phyloP scores from a whole-genome alignment of 2,888 invertebrate species.

The Ornithoptera priamus region DNA sequence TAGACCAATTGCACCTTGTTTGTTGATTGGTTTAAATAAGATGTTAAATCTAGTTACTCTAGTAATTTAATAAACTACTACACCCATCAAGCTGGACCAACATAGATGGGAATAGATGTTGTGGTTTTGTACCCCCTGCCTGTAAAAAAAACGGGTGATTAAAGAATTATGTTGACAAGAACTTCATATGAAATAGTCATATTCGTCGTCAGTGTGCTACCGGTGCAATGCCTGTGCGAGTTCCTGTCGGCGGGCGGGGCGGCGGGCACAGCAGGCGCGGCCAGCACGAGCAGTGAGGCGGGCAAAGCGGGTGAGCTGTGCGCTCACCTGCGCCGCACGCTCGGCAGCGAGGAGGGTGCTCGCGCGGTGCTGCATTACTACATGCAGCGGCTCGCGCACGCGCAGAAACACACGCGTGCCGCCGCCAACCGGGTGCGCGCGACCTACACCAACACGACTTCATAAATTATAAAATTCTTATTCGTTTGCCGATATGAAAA shows the following conservation, averaged over 20 bases:
- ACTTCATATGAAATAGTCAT: too few relatives aligned
- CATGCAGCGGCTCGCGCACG: constrained; percentile 89
- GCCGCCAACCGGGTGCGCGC: constrained; percentile 84
- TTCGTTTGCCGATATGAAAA: too few relatives aligned
- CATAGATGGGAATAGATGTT: too few relatives aligned
- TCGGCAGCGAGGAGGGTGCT: constrained; percentile 81
- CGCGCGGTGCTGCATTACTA: constrained; percentile 95
- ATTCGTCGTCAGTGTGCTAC: constrained; percentile 84
- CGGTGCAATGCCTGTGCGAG: constrained; percentile 98
- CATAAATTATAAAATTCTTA: background rate
- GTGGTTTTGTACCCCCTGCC: too few relatives aligned
- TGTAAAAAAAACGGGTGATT: too few relatives aligned
- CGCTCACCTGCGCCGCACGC: constrained; percentile 77
- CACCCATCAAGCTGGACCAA: too few relatives aligned
- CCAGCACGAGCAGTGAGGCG: constrained; percentile 53
- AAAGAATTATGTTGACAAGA: too few relatives aligned
- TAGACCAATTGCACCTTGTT: too few relatives aligned
- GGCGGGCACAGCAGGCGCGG: constrained; percentile 59
- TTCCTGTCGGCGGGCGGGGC: constrained; percentile 88
- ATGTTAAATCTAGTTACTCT: too few relatives aligned
- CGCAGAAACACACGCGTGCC: constrained; percentile 86
- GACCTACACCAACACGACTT: background rate
- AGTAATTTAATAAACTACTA: too few relatives aligned
- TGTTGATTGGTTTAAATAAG: too few relatives aligned
- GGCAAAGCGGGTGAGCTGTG: constrained; percentile 84